Evolutionary conservation across 2,888 invertebrate genomes (phyloP).

Genomic region (Penaeus monodon): DNA sequence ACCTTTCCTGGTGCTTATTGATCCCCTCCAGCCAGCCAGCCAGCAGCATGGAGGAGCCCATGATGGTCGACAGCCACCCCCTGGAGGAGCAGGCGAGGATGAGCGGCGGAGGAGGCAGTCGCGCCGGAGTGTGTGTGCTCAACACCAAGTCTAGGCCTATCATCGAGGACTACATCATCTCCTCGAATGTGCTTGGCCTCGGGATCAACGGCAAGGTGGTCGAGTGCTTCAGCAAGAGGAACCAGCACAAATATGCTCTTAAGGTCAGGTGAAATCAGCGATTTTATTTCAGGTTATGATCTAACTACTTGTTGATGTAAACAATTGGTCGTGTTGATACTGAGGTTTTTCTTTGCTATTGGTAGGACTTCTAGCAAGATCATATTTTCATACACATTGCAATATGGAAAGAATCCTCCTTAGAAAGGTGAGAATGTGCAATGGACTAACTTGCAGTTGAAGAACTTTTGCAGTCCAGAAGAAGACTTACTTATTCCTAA

Average conservation of each 20-base stretch:
- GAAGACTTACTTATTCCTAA: no score
- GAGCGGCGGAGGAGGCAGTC: not conserved
- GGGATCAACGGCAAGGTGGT: conserved; percentile 99
- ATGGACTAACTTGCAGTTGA: no score
- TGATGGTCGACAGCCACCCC: conserved; percentile 47
- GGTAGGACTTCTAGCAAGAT: no score
- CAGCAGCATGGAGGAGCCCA: conserved; percentile 45
- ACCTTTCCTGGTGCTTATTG: not conserved
- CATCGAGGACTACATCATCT: conserved; percentile 91
- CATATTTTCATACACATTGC: no score
- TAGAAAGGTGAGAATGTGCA: no score
- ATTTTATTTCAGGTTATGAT: conserved; percentile 10
- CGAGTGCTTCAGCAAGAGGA: conserved; percentile 86
- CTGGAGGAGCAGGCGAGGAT: conserved; percentile 10
- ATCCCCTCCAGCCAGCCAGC: not conserved
- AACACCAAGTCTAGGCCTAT: conserved; percentile 82
- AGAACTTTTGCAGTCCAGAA: no score
- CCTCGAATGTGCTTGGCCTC: conserved; percentile 91
- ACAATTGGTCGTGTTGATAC: not conserved
- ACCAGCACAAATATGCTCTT: conserved; percentile 86
- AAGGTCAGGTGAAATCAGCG: conserved; percentile 78
- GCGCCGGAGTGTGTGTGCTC: conserved; percentile 66
- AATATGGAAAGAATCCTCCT: no score
- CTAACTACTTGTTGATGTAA: not conserved
- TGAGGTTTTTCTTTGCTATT: no score